Base-by-base conservation (phyloP, 2,888 invertebrate genomes). In the Clusia tigrina region DNA sequence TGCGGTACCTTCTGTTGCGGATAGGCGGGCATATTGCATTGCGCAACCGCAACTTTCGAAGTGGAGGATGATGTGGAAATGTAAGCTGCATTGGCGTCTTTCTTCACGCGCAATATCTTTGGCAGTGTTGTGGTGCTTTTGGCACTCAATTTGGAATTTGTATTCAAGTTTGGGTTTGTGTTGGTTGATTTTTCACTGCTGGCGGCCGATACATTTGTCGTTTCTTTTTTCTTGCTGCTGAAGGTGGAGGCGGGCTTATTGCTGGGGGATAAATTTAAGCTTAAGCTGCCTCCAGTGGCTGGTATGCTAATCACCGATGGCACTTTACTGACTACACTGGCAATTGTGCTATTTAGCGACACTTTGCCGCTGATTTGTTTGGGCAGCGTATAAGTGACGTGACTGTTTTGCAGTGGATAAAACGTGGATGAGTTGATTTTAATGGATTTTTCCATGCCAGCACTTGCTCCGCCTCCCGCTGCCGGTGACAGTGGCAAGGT, bases 231-330 rank as follows among this genome's bases (percentile, higher is more conserved):
- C 3, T 42, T n/a, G 32, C 12, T 1, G 6, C 59, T 20, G 12
- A 26, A 1, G 54, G 66, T 64, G 10, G 37, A 25, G 9, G 15
- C 37, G 46, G 25, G 25, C 22, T 60, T 38, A n/a, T 52, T 62
- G 23, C 68, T 61, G 54, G 67, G 75, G 66, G 68, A 73, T n/a
- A n/a, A n/a, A 42, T 70, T 76, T 55, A 74, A 72, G 52, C 65
- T 3, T 2, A 58, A 38, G 54, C 67, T 69, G 54, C 69, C n/a
- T 9, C 38, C 15, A n/a, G 65, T 60, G 3, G 78, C 74, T 62
- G 82, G 84, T 66, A 84, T 81, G 64, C 79, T 85, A 58, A 84
- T 83, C 23, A 82, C 82, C 48, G 83, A 83, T 23, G 83, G 84
- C 54, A 83, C 84, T 67, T 84, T 81, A 70, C 81, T 83, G 54